Percentiles rank a stretch among this genome's conserved stretches.
Conservation (phyloP, 2,797 vertebrate species). For the Tarsius wallacei region DNA sequence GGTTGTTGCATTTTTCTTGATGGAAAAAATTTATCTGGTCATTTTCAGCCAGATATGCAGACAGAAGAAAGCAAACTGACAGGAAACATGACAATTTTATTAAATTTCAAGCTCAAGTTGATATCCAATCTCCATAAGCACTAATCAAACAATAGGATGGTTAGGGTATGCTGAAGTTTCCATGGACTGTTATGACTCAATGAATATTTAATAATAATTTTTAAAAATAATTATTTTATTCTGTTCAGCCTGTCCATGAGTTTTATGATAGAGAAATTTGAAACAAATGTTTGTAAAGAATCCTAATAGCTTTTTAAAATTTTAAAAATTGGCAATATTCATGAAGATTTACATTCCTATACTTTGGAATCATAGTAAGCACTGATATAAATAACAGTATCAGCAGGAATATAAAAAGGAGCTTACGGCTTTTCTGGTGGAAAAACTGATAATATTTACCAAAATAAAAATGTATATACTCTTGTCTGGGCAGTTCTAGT, state of each 20-base stretch:
- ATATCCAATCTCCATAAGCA: slow-evolving; percentile 10
- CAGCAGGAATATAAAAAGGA: not conserved
- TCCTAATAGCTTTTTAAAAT: slow-evolving; percentile 48
- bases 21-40: slow-evolving; percentile 17
- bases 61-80: not conserved
- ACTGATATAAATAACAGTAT: not conserved
- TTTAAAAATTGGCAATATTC: not conserved
- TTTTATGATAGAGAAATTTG: not conserved
- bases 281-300: slow-evolving; percentile 32
- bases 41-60: slow-evolving; percentile 8
- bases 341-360: not conserved
- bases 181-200: slow-evolving; percentile 33
- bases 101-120: slow-evolving; percentile 39
- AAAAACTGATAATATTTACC: not conserved
- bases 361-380: not conserved
- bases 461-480: not conserved
- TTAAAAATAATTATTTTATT: slow-evolving; percentile 58
- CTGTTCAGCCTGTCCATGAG: slow-evolving; percentile 20
- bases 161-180: not conserved
- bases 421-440: not conserved
- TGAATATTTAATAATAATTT: slow-evolving; percentile 46
- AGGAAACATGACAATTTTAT: slow-evolving; percentile 3
- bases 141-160: slow-evolving; percentile 13
- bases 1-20: slow-evolving; percentile 28
- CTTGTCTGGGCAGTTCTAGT: not conserved